Conservation (phyloP, 2,113 vertebrate species). For the Narcine bancroftii region DNA sequence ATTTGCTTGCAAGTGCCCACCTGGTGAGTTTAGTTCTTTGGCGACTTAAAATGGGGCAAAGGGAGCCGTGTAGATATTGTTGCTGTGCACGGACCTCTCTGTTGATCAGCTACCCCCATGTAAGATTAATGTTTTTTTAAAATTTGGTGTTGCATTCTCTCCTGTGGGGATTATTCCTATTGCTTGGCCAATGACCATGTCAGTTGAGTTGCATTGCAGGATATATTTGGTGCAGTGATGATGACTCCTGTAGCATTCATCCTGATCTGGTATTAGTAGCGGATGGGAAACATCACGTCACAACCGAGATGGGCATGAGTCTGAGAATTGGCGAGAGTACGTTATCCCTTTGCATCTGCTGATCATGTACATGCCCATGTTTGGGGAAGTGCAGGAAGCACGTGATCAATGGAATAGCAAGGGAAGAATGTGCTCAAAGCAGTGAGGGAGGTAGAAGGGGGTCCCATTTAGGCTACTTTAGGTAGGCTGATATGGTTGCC, state of each 20-base stretch:
- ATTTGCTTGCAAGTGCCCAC: conserved; percentile 73
- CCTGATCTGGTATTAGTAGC: background rate
- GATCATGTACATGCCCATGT: no score
- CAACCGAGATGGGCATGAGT: background rate
- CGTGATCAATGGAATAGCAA: background rate
- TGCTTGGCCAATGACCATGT: background rate
- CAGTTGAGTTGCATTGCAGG: background rate
- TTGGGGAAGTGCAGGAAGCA: no score
- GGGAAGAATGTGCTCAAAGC: background rate
- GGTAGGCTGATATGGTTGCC: no score
- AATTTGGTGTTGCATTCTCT: no score
- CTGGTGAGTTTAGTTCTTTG: conserved; percentile 55
- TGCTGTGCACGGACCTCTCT: background rate
- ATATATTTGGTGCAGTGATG: background rate
- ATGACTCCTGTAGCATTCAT: background rate
- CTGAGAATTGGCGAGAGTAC: background rate
- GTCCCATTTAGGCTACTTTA: no score
- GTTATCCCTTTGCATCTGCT: background rate
- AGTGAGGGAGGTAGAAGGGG: background rate
- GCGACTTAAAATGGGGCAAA: background rate
- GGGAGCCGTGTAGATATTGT: background rate
- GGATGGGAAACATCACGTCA: background rate
- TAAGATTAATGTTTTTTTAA: no score
- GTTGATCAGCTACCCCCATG: no score
- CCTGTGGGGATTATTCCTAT: background rate